phyloP scores from a whole-genome alignment of 2,888 invertebrate genomes.

The Pristionchus japonicus region DNA sequence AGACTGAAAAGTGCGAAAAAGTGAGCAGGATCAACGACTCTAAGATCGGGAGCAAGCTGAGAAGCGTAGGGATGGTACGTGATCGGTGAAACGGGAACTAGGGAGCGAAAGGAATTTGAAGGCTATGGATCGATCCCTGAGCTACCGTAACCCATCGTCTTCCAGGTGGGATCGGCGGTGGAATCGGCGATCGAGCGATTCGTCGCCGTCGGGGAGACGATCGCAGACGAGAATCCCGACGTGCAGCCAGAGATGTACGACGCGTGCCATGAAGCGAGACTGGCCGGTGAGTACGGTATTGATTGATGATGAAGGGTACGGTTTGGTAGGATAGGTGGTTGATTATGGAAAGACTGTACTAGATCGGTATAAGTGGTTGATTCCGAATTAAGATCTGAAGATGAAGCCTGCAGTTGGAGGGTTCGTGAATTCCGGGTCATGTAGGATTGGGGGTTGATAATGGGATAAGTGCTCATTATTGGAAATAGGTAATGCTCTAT shows the following conservation, averaged over 20 bases:
- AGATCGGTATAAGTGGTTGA: too few relatives aligned
- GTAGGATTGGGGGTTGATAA: too few relatives aligned
- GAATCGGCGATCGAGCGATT: conserved; percentile 97
- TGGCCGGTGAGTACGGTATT: conserved; percentile 91
- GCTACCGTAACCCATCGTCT: conserved; percentile 76
- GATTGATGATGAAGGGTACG: not conserved
- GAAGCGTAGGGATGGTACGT: not conserved
- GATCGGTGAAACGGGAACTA: not conserved
- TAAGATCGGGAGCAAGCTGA: not conserved
- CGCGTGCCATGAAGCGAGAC: conserved; percentile 95
- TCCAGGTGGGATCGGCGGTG: conserved; percentile 90
- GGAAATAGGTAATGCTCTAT: too few relatives aligned
- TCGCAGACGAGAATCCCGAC: conserved; percentile 97
- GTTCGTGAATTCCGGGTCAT: too few relatives aligned
- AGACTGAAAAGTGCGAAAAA: not conserved
- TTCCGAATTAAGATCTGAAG: too few relatives aligned
- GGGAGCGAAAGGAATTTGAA: not conserved
- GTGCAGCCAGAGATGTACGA: conserved; percentile 97
- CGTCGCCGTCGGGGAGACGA: conserved; percentile 97
- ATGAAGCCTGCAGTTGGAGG: too few relatives aligned
- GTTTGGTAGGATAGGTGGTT: not conserved
- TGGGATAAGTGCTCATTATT: too few relatives aligned
- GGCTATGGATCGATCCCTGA: not conserved
- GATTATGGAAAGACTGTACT: too few relatives aligned
- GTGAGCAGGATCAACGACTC: not conserved